phyloP scores from a whole-genome alignment of 2,113 vertebrate genomes.

The Charina bottae region DNA sequence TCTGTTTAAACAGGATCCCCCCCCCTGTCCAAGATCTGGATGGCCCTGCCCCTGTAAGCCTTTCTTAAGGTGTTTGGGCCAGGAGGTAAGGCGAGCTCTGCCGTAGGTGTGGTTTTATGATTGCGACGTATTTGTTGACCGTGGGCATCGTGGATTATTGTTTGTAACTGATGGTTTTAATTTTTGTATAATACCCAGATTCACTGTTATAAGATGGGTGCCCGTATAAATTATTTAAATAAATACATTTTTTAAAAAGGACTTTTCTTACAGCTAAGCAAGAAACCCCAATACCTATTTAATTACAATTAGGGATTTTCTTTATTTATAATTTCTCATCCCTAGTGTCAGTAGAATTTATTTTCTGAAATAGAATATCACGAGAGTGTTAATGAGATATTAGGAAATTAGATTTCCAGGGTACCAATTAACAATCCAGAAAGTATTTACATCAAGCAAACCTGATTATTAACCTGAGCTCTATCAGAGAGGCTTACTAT shows the following conservation, averaged over 20 bases:
- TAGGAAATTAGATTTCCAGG: constrained; percentile 45
- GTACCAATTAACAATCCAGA: constrained; percentile 57
- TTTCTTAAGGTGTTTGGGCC: background rate
- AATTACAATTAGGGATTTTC: constrained; percentile 51
- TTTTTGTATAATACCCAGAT: background rate
- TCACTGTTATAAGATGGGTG: constrained; percentile 8
- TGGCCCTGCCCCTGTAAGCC: background rate
- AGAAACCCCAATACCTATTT: constrained; percentile 24
- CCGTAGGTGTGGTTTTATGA: too few species aligned
- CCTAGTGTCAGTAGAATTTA: constrained; percentile 47
- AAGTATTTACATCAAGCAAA: constrained; percentile 16
- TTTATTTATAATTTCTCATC: background rate
- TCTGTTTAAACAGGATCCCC: too few species aligned
- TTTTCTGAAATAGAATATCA: constrained; percentile 40
- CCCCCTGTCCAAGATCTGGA: background rate
- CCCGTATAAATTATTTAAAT: constrained; percentile 9
- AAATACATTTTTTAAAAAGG: constrained; percentile 28
- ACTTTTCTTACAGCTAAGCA: constrained; percentile 6
- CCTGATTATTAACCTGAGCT: background rate
- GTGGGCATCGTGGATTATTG: background rate
- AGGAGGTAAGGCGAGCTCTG: too few species aligned
- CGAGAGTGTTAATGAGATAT: constrained; percentile 47
- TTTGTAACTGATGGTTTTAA: background rate
- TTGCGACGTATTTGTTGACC: background rate
- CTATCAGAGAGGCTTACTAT: background rate